These are phyloP conservation scores for Phaethon lepturus DNA, from an alignment of 2,113 vertebrate genomes.

Conservation along the genomic window DNA sequence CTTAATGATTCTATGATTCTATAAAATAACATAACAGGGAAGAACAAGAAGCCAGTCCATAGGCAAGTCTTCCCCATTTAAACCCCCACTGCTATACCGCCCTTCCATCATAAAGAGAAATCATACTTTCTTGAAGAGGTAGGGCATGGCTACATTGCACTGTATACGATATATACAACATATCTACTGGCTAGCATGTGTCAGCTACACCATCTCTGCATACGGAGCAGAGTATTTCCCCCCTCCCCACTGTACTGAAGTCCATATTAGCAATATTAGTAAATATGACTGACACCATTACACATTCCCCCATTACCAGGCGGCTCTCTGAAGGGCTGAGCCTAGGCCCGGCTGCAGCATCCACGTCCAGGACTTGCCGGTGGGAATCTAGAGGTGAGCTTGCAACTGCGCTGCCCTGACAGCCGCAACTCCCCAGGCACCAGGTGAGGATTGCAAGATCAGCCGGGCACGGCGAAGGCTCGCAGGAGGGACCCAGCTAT, in stretches of 20 bases:
- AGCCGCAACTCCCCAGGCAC: rapidly evolving
- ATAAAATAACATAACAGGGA: neutral
- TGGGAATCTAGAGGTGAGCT: neutral
- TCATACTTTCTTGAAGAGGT: neutral
- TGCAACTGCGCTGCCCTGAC: neutral
- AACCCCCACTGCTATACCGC: too few species aligned
- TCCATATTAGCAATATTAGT: neutral
- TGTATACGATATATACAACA: neutral
- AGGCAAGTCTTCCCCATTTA: neutral
- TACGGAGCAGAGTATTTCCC: neutral
- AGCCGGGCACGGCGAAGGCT: neutral
- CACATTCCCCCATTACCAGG: too few species aligned
- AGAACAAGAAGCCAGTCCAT: neutral
- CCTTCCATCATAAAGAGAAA: neutral
- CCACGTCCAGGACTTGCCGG: rapidly evolving
- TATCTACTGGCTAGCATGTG: rapidly evolving
- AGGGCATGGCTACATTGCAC: neutral
- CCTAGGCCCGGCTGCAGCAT: too few species aligned
- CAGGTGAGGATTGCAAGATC: rapidly evolving
- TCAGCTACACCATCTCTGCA: neutral
- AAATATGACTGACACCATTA: too few species aligned
- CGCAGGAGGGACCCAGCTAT: rapidly evolving
- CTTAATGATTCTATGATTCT: too few species aligned
- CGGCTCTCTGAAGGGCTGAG: neutral
- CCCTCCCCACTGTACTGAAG: neutral